Evolutionary conservation across 2,797 vertebrate species (phyloP).

Genomic region (Sebastes taczanowskii): DNA sequence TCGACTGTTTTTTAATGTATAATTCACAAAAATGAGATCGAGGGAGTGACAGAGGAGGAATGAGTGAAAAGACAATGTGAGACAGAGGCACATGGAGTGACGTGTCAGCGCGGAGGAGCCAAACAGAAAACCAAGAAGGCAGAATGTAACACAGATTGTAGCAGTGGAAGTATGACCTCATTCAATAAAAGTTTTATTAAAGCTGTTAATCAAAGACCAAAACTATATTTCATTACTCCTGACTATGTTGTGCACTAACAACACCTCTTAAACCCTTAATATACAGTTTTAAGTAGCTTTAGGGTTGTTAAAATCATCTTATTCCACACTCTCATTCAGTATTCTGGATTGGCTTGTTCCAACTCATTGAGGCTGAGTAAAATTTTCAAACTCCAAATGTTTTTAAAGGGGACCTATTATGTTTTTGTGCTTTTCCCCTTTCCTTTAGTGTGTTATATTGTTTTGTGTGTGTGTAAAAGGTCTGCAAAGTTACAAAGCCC

Average conservation of each 20-base stretch:
- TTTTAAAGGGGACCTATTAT: neutral
- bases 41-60: slow-evolving; percentile 27
- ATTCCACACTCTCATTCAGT: neutral
- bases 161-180: neutral
- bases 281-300: neutral
- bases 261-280: neutral
- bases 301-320: neutral
- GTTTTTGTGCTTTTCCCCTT: no score
- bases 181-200: slow-evolving; percentile 27
- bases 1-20: slow-evolving; percentile 70
- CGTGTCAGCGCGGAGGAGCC: slow-evolving; percentile 38
- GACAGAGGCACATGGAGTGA: slow-evolving; percentile 31
- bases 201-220: slow-evolving; percentile 12
- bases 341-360: neutral
- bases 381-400: neutral
- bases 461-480: no score
- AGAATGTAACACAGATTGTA: slow-evolving; percentile 11
- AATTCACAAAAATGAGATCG: slow-evolving; percentile 65
- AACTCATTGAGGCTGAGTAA: neutral
- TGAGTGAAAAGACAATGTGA: slow-evolving; percentile 38
- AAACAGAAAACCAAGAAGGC: slow-evolving; percentile 35
- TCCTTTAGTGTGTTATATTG: no score
- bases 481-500: no score
- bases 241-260: neutral
- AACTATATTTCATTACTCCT: slow-evolving; percentile 8